Base-by-base conservation (phyloP, 1,140 invertebrate genomes). In the Conopomorpha cramerella region DNA sequence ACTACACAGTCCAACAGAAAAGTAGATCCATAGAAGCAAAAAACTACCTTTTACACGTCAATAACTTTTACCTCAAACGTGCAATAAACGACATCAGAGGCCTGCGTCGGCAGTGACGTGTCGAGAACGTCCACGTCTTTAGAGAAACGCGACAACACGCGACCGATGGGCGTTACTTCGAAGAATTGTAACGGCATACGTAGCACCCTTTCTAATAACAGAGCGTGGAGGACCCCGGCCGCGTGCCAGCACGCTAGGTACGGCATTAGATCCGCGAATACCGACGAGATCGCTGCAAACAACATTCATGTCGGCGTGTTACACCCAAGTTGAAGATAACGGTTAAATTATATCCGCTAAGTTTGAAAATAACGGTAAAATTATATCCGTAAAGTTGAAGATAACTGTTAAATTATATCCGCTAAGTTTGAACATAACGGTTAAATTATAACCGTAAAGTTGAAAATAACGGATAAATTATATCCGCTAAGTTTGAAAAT, bases 111-210 rank as follows among this genome's bases (percentile, higher is more conserved):
- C 50, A 92, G 79, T 53, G 78, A 82, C 50, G 81, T 84, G 74
- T 92, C 90, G 74, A 92, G 64, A 39, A 87, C 79, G 46, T 86
- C 83, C 39, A 84, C 57, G 56, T 90, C 88, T 86, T 92, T 93
- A 57, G 89, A 86, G 79, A 95, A 94, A 61, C 92, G 84, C 63
- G 92, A 86, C 49, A 95, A 81, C 50, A 95, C 87, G 62, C 93
- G 82, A 72, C 93, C 93, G 45, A 84, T 64, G 28, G 93, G 93
- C 43, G 92, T 95, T 49, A 87, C 88, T 74, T 96, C 93, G 79
- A 90, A 96, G 81, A 95, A 93, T 70, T 79, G 76, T 73, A 90
- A 80, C 41, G 88, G 88, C 34, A 86, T 82, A 57, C 84, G 84
- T 57, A 96, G 72, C 55, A 96, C 81, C 54, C 85, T 85, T 33